These are phyloP conservation scores for Erethizon dorsatum DNA, from an alignment of 2,797 vertebrate genomes.

Conservation along the genomic window DNA sequence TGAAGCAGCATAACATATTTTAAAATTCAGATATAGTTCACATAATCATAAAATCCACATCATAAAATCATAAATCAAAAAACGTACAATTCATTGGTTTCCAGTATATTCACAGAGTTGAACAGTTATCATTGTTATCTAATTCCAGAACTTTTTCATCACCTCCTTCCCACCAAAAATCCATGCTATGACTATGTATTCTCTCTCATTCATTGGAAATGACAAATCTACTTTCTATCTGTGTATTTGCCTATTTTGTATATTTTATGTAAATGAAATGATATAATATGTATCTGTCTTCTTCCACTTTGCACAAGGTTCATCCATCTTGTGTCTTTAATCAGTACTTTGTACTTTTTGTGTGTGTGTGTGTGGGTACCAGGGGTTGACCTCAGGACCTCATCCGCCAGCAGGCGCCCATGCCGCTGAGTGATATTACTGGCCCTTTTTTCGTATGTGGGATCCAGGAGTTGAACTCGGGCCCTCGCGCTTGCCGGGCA, in stretches of 20 bases:
- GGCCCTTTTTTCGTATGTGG: no score
- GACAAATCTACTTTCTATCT: not conserved
- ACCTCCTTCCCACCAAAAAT: not conserved
- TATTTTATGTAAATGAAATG: not conserved
- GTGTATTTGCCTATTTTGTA: not conserved
- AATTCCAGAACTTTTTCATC: not conserved
- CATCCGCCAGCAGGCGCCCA: no score
- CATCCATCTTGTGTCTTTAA: not conserved
- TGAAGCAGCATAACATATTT: not conserved
- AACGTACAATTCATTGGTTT: not conserved
- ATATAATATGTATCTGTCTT: not conserved
- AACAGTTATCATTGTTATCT: not conserved
- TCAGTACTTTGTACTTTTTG: no score
- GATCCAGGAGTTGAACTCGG: no score
- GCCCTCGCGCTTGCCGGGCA: no score
- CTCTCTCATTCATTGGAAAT: not conserved
- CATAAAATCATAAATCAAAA: not conserved
- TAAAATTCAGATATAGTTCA: not conserved
- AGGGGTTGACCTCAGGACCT: no score
- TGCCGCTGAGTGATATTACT: no score
- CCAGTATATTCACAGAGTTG: not conserved
- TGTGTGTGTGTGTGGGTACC: no score
- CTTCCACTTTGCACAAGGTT: not conserved
- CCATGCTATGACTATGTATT: not conserved
- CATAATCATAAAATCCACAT: not conserved